Conservation (phyloP, 2,888 invertebrate species). For the Agonopterix alstromeriana region DNA sequence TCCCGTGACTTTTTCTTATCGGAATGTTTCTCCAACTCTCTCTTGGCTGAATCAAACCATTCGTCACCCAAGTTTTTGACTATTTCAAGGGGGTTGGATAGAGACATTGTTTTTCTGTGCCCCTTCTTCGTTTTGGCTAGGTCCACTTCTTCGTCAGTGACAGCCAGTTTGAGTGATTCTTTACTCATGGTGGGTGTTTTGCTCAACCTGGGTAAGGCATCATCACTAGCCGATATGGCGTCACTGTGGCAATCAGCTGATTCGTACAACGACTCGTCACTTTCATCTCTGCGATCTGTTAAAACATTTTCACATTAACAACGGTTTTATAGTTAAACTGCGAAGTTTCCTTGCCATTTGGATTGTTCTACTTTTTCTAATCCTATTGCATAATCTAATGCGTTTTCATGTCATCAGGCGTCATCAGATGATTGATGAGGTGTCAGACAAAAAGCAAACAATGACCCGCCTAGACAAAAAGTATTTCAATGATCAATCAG, state of each 20-base stretch:
- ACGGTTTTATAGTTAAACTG: not conserved
- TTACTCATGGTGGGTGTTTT: conserved; percentile 66
- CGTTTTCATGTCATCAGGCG: not conserved
- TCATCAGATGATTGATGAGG: too few species aligned
- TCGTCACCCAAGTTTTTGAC: conserved; percentile 67
- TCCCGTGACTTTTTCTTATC: conserved; percentile 68
- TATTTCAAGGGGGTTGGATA: conserved; percentile 68
- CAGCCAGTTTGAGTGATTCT: conserved; percentile 62
- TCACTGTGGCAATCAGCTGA: conserved; percentile 70
- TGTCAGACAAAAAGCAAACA: conserved; percentile 4
- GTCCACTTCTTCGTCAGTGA: conserved; percentile 68
- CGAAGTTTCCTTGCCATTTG: conserved; percentile 8
- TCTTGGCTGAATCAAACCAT: conserved; percentile 58
- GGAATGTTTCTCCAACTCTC: conserved; percentile 51
- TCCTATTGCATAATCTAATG: not conserved
- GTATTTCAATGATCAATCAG: conserved; percentile 8
- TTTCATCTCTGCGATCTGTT: conserved; percentile 67
- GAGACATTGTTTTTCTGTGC: conserved; percentile 68
- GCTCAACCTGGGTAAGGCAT: conserved; percentile 50
- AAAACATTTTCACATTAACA: conserved; percentile 14
- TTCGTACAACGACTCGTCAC: conserved; percentile 69
- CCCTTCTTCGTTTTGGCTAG: conserved; percentile 46
- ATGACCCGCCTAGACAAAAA: conserved; percentile 6
- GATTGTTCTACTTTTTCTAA: not conserved
- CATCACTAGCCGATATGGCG: conserved; percentile 63